Evolutionary conservation across 2,888 invertebrate genomes (phyloP).

Genomic region (Augiades crinisus): DNA sequence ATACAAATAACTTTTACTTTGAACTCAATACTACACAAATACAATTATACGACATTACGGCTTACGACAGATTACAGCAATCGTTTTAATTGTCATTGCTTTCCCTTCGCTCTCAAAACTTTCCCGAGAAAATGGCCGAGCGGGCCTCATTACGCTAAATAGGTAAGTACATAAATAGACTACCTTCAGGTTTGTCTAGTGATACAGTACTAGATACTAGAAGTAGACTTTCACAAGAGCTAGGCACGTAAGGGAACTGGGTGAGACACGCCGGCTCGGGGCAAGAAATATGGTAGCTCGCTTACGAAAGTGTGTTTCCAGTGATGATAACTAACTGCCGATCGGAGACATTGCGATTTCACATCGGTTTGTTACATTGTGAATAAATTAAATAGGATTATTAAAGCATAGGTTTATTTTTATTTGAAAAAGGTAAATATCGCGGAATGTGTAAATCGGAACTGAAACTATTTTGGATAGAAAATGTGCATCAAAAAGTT

Average conservation of each 20-base stretch:
- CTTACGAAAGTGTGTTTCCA: slow-evolving; percentile 31
- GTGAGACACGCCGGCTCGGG: slow-evolving; percentile 25
- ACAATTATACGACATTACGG: not conserved
- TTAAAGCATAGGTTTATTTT: no score
- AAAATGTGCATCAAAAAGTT: no score
- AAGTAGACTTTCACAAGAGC: slow-evolving; percentile 35
- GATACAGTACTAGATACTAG: slow-evolving; percentile 9
- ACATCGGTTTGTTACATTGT: not conserved
- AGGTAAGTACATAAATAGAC: slow-evolving; percentile 5
- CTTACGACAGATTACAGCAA: slow-evolving; percentile 6
- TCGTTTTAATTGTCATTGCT: slow-evolving; percentile 8
- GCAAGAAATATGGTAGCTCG: slow-evolving; percentile 27
- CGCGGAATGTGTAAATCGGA: no score
- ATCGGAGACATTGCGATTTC: slow-evolving; percentile 3
- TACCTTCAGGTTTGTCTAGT: slow-evolving; percentile 2
- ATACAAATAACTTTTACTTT: no score
- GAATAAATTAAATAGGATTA: not conserved
- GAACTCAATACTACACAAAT: no score
- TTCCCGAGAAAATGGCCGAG: slow-evolving; percentile 18
- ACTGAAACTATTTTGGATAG: no score
- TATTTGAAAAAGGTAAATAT: not conserved
- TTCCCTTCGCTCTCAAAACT: slow-evolving; percentile 14
- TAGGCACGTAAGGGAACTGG: slow-evolving; percentile 28
- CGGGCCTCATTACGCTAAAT: slow-evolving; percentile 8
- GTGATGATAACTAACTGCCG: slow-evolving; percentile 14